Base-by-base conservation (phyloP, 2,888 invertebrate genomes). In the Drosophila nigricruria region DNA sequence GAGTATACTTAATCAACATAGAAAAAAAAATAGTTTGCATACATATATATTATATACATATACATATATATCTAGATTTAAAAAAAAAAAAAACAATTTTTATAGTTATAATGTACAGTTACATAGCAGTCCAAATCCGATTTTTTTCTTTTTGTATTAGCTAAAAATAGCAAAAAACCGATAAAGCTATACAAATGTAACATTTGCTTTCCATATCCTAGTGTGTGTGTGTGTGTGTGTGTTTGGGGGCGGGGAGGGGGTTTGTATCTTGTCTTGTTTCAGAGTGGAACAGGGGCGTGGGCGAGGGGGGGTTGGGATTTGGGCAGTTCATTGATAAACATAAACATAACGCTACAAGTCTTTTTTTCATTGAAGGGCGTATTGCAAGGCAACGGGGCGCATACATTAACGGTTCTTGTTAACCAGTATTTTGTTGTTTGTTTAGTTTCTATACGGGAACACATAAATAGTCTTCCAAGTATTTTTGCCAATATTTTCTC, bases 111-210 rank as follows among this genome's bases (percentile, higher is more conserved):
- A 74, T 81, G 58, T 83, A 84, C 45, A 79, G 42, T 53, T 77
- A 87, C 61, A 79, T 75, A 81, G 84, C 84, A 83, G 87, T 87
- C 84, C 50, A 67, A 71, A 78, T 81, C 70, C 81, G 59, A 70
- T 65, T 77, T 73, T 66, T 65, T 8, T n/a, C n/a, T 38, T 10
- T 69, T 57, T 52, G 42, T 50, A 53, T 36, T 47, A 53, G 60
- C 68, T 57, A 49, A 45, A 40, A 53, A 57, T 71, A 74, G 77
- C 70, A 68, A 49, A 63, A 66, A 75, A 63, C 61, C 70, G 74
- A 40, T 70, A 74, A 79, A 77, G 74, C 70, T 77, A 62, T 73
- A 72, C 27, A 68, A 73, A 61, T 61, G 52, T 73, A 73, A 67
- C 73, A 75, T 57, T 73, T 66, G 53, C 20, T 43, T 47, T 52